Evolutionary conservation across 2,113 vertebrate species (phyloP).

Genomic region (Lepidothrix coronata): DNA sequence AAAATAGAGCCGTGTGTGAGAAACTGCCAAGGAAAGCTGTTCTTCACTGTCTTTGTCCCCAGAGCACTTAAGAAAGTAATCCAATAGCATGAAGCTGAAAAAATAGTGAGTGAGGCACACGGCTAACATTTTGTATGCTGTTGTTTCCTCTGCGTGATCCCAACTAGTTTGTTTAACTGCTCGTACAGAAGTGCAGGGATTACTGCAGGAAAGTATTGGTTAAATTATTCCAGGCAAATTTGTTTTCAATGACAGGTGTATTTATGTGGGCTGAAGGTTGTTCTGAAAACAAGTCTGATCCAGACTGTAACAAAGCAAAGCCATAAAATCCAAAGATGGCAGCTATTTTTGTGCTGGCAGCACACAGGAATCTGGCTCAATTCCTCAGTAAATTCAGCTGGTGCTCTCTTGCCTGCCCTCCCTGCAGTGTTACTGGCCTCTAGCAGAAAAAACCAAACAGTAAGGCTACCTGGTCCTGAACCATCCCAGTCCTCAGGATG

Average conservation of each 20-base stretch:
- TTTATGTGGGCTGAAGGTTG: neutral
- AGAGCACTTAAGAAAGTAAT: conserved; percentile 43
- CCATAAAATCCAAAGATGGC: neutral
- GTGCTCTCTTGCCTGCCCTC: neutral
- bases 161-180: neutral
- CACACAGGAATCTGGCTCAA: neutral
- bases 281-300: neutral
- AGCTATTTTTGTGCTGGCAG: conserved; percentile 8
- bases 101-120: neutral
- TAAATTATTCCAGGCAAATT: neutral
- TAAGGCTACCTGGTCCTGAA: neutral
- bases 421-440: neutral
- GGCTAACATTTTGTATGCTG: neutral
- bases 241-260: neutral
- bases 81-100: neutral
- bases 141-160: neutral
- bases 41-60: conserved; percentile 5
- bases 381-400: neutral
- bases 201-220: neutral
- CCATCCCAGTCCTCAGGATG: neutral
- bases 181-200: neutral
- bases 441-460: neutral
- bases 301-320: neutral
- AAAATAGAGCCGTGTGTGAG: neutral
- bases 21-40: conserved; percentile 49